These are phyloP conservation scores for Pyrrhosoma nymphula DNA, from an alignment of 2,888 invertebrate species.

Conservation along the genomic window DNA sequence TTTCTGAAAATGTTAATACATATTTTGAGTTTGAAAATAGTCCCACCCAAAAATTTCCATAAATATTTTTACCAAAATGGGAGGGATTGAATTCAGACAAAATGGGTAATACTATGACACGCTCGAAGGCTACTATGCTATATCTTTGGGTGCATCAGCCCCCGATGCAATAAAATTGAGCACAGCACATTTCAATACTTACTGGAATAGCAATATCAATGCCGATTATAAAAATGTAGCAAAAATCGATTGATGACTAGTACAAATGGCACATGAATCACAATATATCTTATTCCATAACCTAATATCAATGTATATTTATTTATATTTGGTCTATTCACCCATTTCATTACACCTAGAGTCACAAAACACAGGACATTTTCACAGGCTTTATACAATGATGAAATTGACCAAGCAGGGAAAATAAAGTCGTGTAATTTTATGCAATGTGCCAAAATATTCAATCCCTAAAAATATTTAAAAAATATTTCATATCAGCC, in stretches of 20 bases:
- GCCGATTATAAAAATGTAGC: conserved; percentile 52
- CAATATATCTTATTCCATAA: conserved; percentile 32
- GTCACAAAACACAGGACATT: conserved; percentile 54
- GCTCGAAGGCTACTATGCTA: conserved; percentile 16
- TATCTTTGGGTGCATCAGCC: conserved; percentile 26
- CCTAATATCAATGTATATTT: conserved; percentile 35
- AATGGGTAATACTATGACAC: conserved; percentile 45
- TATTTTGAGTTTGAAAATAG: background rate
- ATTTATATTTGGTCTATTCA: conserved; percentile 39
- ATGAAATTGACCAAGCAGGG: conserved; percentile 63
- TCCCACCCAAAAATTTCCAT: background rate
- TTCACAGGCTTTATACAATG: conserved; percentile 62
- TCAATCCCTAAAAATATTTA: conserved; percentile 30
- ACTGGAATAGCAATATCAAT: conserved; percentile 42
- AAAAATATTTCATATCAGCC: conserved; percentile 53
- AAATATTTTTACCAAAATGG: background rate
- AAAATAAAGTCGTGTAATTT: conserved; percentile 49
- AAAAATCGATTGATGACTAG: conserved; percentile 55
- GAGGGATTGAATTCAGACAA: background rate
- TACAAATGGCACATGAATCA: conserved; percentile 67
- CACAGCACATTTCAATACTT: conserved; percentile 51
- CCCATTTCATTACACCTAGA: conserved; percentile 34
- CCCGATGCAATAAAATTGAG: conserved; percentile 53
- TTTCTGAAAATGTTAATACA: background rate
- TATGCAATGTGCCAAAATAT: conserved; percentile 55